These are phyloP conservation scores for Drosophila maculinotata DNA, from an alignment of 2,888 invertebrate species.

Conservation along the genomic window DNA sequence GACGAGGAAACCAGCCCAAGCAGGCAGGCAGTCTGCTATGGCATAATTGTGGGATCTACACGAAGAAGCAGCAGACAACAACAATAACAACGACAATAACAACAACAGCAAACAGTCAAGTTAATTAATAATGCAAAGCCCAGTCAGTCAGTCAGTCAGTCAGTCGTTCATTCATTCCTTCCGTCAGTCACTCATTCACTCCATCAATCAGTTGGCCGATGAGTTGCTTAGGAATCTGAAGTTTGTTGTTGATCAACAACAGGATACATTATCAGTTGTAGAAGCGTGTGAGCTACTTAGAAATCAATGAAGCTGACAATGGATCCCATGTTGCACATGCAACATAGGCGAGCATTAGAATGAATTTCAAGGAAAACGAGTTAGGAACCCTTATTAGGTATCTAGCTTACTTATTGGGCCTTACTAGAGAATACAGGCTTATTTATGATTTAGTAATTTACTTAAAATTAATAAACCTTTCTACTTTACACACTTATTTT, in stretches of 20 bases:
- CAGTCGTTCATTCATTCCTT: slow-evolving; percentile 44
- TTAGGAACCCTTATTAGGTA: too few species aligned
- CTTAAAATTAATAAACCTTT: too few species aligned
- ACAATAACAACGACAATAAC: slow-evolving; percentile 1
- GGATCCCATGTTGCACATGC: too few species aligned
- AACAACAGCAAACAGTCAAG: slow-evolving; percentile 46
- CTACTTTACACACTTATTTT: background rate
- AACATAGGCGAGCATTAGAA: too few species aligned
- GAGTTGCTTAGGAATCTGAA: slow-evolving; percentile 24
- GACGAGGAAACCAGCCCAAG: slow-evolving; percentile 37
- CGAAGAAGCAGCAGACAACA: slow-evolving; percentile 32
- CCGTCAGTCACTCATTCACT: slow-evolving; percentile 32
- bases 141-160: slow-evolving; percentile 42
- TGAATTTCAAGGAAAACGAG: too few species aligned
- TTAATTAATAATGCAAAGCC: slow-evolving; percentile 79
- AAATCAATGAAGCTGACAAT: slow-evolving; percentile 25
- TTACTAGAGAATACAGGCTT: too few species aligned
- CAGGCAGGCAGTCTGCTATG: slow-evolving; percentile 78
- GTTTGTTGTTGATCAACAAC: slow-evolving; percentile 38
- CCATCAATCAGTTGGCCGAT: slow-evolving; percentile 8
- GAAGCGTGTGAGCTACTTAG: slow-evolving; percentile 64
- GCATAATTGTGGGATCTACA: slow-evolving; percentile 77
- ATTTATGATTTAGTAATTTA: too few species aligned
- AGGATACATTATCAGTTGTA: slow-evolving; percentile 35
- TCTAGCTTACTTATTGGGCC: too few species aligned